Base-by-base conservation (phyloP, 2,888 invertebrate species). In the Catocala nupta region DNA sequence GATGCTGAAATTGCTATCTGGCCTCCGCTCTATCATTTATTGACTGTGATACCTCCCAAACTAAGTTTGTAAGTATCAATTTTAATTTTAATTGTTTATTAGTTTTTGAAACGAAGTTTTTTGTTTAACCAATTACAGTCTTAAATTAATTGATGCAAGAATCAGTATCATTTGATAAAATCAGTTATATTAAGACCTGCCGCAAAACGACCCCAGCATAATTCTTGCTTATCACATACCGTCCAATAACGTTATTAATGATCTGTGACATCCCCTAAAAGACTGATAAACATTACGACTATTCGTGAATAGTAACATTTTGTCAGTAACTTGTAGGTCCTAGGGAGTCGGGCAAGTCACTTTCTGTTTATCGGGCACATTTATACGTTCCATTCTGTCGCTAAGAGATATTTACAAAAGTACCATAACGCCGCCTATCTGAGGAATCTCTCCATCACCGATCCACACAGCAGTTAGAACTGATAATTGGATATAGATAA, bases 181-280 rank as follows among this genome's bases (percentile, higher is more conserved):
- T 58, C 63, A 54, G 47, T 5, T 52, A 52, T 57, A 62, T 57
- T 63, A 63, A 47, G 16, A 48, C 43, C 1, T 43, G 48, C 51
- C 47, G 43, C 53, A 57, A 62, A 48, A 7, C 58, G 16, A 59
- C 63, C 63, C 49, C 42, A 51, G 45, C 42, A 54, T 63, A 51
- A 63, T 51, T 63, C 63, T 63, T 63, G 58, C 63, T 63, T 63
- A 63, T 63, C 63, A 63, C 47, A 63, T 63, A 63, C 55, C 45
- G 51, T 58, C 51, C 42, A 63, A 63, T 63, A 63, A 51, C 55
- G 50, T 16, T 55, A 63, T 63, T 63, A 63, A 63, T 59, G 59
- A 63, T 55, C 51, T 59, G 58, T 55, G 50, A 63, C 56, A 52
- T 42, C 12, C 53, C 36, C 48, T 53, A 47, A 44, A 16, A 42